A percentile compares a stretch with the other conserved stretches of the same genome.
These are phyloP conservation scores for Drosophila serrata DNA, from an alignment of 1,140 invertebrate genomes.

Conservation along the genomic window DNA sequence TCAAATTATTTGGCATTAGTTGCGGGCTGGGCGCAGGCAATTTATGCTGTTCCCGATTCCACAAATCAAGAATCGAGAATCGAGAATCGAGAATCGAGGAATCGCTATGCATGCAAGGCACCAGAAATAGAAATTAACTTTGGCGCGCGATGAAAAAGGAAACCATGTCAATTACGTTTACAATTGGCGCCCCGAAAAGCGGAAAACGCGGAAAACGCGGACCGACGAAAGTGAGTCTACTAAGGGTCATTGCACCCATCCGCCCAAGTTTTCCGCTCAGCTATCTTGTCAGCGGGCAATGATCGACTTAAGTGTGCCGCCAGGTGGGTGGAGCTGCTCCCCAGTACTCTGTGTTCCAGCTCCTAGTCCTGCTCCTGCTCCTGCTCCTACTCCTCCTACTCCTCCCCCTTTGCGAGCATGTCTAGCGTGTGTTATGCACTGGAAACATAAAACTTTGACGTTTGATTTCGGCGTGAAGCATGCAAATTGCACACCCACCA, in stretches of 20 bases:
- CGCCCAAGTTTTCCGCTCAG: conserved; percentile 15
- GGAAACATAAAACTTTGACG: conserved; percentile 65
- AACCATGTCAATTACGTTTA: conserved; percentile 83
- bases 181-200: conserved; percentile 62
- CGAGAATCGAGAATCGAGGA: conserved; percentile 34
- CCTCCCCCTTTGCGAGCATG: conserved; percentile 31
- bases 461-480: conserved; percentile 73
- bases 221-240: conserved; percentile 52
- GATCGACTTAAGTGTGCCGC: conserved; percentile 80
- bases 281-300: conserved; percentile 56
- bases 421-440: conserved; percentile 58
- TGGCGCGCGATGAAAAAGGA: conserved; percentile 57
- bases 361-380: background rate
- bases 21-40: conserved; percentile 52
- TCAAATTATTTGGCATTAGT: conserved; percentile 81
- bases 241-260: conserved; percentile 54
- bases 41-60: conserved; percentile 75
- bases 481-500: conserved; percentile 64
- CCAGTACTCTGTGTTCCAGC: too few relatives aligned
- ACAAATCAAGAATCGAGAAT: conserved; percentile 18
- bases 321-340: conserved; percentile 13
- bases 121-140: conserved; percentile 77
- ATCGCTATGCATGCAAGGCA: conserved; percentile 47
- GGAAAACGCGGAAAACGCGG: conserved; percentile 35
- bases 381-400: background rate